Evolutionary conservation across 1,140 invertebrate genomes (phyloP), one percentile per base, ranked within the genome.

Genomic region (Papilio polyxenes): DNA sequence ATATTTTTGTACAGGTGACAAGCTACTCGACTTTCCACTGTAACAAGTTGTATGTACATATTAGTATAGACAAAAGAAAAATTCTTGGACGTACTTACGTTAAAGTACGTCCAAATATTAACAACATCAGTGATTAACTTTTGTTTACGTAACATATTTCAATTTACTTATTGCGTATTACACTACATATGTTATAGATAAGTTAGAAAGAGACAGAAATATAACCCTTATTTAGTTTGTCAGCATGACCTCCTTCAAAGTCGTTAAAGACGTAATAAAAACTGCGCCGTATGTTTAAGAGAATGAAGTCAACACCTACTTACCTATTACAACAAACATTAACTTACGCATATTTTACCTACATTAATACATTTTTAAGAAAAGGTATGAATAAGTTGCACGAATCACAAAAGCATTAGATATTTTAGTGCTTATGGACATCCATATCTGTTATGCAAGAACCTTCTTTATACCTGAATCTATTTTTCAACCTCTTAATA

Each of bases 61-160:
- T 44, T 44, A 44, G 40, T 44, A 44, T 3, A 44, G 40, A 44
- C 40, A 44, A 44, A 44, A 44, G 40, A 44, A 44, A 0, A 44
- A 44, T 44, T 44, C 40, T 44, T 6, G 40, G 40, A 44, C 40
- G 40, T 44, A 44, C 4, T 44, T 0, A 20, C 1, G 1, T 53
- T 1, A 0, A 59, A 8, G 5, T 53, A 20, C 17, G 8, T n/a
- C 6, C 7, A 20, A 59, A 59, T 59, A 17, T 20, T 9, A 20
- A 20, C 17, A 59, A 8, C 17, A 20, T 59, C 17, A n/a, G 56
- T 20, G n/a, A 9, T 20, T 23, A 40, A 72, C 13, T 3, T 72
- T 72, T 72, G 65, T 72, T 72, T 72, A 72, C 65, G 31, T 11
- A 72, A 72, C 23, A 65, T 65, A 23, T 15, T 72, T 59, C n/a